Evolutionary conservation across 2,888 invertebrate species (phyloP).

Genomic region (Cerceris ruficornis): DNA sequence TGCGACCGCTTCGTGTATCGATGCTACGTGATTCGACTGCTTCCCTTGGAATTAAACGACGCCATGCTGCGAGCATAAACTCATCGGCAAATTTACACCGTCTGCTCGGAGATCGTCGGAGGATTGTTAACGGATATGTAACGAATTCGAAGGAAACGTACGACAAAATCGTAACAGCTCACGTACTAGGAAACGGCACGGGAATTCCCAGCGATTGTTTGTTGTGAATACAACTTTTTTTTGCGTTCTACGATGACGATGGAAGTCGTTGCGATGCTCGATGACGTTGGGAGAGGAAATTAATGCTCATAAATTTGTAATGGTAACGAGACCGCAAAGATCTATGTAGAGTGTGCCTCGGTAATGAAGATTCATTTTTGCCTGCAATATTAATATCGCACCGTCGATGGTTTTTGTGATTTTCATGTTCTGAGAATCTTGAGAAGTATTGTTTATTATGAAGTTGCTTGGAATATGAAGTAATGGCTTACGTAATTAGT

Average conservation of each 20-base stretch:
- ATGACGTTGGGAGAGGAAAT: too few species aligned
- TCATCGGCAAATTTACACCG: slow-evolving; percentile 44
- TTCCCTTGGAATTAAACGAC: slow-evolving; percentile 46
- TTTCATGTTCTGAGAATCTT: too few species aligned
- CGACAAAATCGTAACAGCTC: background rate
- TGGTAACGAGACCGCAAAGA: too few species aligned
- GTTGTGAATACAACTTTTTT: background rate
- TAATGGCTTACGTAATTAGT: too few species aligned
- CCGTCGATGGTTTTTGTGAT: too few species aligned
- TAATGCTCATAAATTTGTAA: too few species aligned
- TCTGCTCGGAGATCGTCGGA: background rate
- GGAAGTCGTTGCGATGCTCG: too few species aligned
- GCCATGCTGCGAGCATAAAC: slow-evolving; percentile 40
- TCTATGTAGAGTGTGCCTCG: too few species aligned
- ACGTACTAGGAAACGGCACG: background rate
- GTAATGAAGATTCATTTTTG: too few species aligned
- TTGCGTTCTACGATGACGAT: background rate
- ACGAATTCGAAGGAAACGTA: slow-evolving; percentile 4
- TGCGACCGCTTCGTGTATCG: slow-evolving; percentile 42
- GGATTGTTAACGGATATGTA: background rate
- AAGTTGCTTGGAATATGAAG: too few species aligned
- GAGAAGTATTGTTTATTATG: too few species aligned
- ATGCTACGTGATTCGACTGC: slow-evolving; percentile 62
- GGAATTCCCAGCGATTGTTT: background rate
- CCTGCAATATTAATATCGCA: too few species aligned